Conservation (phyloP, 2,797 vertebrate species). For the Fratercula arctica region DNA sequence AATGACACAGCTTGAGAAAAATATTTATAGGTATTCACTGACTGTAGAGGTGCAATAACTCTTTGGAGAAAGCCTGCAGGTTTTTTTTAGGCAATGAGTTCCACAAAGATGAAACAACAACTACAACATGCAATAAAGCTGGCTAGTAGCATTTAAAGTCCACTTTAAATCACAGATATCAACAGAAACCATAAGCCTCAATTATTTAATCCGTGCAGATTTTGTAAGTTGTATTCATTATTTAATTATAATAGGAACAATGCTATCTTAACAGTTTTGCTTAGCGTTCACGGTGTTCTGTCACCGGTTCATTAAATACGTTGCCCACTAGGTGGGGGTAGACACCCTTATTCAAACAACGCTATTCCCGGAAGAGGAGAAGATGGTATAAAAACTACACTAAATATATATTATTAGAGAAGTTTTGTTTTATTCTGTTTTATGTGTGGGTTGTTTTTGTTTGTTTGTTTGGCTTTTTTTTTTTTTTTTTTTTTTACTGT, state of each 20-base stretch:
- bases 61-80: slow-evolving; percentile 1
- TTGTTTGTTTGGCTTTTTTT: background rate
- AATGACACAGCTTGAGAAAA: slow-evolving; percentile 52
- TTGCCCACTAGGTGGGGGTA: slow-evolving; percentile 76
- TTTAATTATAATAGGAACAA: slow-evolving; percentile 12
- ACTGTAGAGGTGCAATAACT: slow-evolving; percentile 25
- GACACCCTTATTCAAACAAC: slow-evolving; percentile 19
- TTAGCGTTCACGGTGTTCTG: background rate
- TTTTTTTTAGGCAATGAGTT: slow-evolving; percentile 52
- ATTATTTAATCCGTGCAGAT: slow-evolving; percentile 43
- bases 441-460: rapidly evolving
- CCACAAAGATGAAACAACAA: background rate
- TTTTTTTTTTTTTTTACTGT: background rate
- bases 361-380: rapidly evolving
- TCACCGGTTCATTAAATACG: background rate
- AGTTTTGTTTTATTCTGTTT: rapidly evolving
- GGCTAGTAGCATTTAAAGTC: slow-evolving; percentile 33
- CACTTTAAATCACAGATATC: slow-evolving; percentile 48
- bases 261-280: background rate
- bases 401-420: background rate
- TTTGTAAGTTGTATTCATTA: slow-evolving; percentile 38
- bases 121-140: slow-evolving; percentile 23
- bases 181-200: slow-evolving; percentile 24
- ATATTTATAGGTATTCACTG: slow-evolving; percentile 50
- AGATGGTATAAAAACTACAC: too few species aligned